phyloP scores from a whole-genome alignment of 2,797 vertebrate species.

The Melanotaenia pygmaea region DNA sequence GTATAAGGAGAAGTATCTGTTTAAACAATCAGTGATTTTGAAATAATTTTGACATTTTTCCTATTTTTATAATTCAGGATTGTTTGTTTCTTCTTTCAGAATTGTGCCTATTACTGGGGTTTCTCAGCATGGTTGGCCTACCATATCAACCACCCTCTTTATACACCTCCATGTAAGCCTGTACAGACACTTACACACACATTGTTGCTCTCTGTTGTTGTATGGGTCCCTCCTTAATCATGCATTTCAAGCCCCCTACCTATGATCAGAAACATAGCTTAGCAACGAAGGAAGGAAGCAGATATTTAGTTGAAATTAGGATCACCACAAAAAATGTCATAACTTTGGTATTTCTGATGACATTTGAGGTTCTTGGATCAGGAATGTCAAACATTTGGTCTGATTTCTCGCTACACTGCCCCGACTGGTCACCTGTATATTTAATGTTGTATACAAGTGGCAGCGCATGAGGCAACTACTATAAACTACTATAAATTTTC shows the following conservation, averaged over 20 bases:
- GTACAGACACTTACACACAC: background rate
- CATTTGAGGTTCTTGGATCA: background rate
- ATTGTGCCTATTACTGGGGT: slow-evolving; percentile 92
- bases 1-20: no score
- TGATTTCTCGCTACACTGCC: background rate
- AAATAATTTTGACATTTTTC: background rate
- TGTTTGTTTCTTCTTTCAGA: slow-evolving; percentile 74
- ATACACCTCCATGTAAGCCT: slow-evolving; percentile 88
- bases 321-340: background rate
- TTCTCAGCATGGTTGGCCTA: slow-evolving; percentile 92
- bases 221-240: background rate
- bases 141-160: slow-evolving; percentile 93
- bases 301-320: background rate
- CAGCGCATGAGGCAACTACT: background rate
- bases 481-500: background rate
- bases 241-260: background rate
- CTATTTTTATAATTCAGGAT: slow-evolving; percentile 10
- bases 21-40: background rate
- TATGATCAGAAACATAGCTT: background rate
- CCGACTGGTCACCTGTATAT: background rate
- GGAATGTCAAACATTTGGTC: background rate
- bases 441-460: background rate
- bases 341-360: background rate
- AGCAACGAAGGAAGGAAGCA: background rate
- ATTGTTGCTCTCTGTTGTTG: background rate